Evolutionary conservation across 2,888 invertebrate species (phyloP), one percentile per base, ranked within the genome.

Genomic region (Caenorhabditis sp.): DNA sequence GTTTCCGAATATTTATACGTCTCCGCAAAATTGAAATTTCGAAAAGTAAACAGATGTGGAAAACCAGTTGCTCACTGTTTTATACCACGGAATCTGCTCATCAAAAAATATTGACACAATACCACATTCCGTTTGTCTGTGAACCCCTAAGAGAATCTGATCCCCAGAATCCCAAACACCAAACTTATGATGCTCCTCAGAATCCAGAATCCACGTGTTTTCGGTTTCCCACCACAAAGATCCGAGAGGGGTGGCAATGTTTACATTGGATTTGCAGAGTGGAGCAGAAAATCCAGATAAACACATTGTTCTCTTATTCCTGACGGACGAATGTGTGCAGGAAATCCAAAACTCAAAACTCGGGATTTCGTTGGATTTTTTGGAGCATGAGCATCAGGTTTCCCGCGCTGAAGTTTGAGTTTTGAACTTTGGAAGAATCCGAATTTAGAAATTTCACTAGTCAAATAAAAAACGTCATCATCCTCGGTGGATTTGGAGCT

Each of bases 321-420:
- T 3, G 24, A n/a, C n/a, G 8, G 24, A 14, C 3, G 19, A 59
- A 59, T 28, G 63, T 63, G 44, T 63, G 63, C 63, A 63, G 63
- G 47, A 63, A 24, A 24, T 47, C 44, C 44, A 44, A 63, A 63
- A 63, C 61, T 44, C 44, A 26, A 26, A 44, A 58, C 58, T 58
- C 58, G n/a, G 26, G 10, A 41, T 14, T 24, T 61, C 38, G 35
- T 19, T 6, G 59, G n/a, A 19, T 22, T 35, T 19, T 38, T 2
- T 5, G 10, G 38, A 38, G 7, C n/a, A 5, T 31, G n/a, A 16
- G 26, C 38, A 47, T 47, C 19, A 47, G 6, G 19, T 47, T 47
- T 47, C 47, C 19, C n/a, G 44, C 12, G 38, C 6, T 38, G 38
- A 38, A 10, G 38, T 6, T 38, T 19, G 47, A 19, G 19, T 47